phyloP scores from a whole-genome alignment of 35 echinoderm and acorn worm species.

The Anneissia japonica region DNA sequence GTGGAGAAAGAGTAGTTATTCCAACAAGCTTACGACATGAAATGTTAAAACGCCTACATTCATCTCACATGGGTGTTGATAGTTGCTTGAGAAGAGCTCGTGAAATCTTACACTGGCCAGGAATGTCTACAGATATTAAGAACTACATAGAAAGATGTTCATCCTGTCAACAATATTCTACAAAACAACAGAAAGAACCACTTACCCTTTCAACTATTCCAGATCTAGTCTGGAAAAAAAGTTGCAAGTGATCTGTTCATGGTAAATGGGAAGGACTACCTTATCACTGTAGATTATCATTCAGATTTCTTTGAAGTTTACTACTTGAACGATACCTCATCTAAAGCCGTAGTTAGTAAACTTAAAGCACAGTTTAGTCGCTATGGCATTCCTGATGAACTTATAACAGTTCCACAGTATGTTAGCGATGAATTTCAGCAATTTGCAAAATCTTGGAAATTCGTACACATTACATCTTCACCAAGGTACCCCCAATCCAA shows the following conservation, averaged over 20 bases:
- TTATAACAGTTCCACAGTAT: slow-evolving; percentile 5
- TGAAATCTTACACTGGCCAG: slow-evolving; percentile 30
- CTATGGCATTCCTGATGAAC: neutral
- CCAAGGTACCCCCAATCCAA: no score
- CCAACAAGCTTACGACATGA: neutral
- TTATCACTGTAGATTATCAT: slow-evolving; percentile 22
- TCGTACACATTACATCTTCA: slow-evolving; percentile 12
- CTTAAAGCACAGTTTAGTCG: slow-evolving; percentile 4
- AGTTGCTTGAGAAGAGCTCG: neutral
- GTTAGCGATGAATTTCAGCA: neutral
- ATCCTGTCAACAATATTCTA: neutral
- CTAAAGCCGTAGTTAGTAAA: slow-evolving; percentile 13
- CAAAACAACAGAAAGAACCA: slow-evolving; percentile 29
- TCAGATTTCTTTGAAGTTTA: neutral
- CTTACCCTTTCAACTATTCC: neutral
- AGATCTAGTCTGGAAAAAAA: neutral
- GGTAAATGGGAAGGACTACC: slow-evolving; percentile 16
- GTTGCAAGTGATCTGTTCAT: slow-evolving; percentile 30
- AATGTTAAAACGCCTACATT: neutral
- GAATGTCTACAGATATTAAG: slow-evolving; percentile 17
- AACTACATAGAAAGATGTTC: neutral
- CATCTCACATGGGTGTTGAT: slow-evolving; percentile 7
- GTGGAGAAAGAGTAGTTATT: neutral
- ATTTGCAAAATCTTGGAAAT: slow-evolving; percentile 8
- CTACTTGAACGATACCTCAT: neutral